Conservation (phyloP, 2,113 vertebrate species). For the Pterocles burchelli region DNA sequence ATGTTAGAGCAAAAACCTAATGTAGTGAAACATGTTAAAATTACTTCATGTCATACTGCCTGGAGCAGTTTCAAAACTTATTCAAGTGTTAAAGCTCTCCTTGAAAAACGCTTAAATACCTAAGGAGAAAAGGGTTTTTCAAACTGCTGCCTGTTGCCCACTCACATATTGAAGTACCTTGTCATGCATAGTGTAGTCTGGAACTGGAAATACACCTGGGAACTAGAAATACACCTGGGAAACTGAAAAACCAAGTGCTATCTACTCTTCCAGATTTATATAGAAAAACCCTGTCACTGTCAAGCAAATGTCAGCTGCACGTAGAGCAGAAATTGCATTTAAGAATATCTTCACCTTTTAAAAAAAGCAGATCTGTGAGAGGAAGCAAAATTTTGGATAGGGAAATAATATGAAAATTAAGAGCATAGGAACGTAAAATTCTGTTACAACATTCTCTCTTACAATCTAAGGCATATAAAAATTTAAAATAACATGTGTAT, state of each 20-base stretch:
- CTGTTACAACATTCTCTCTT: not conserved
- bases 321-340: not conserved
- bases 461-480: not conserved
- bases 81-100: constrained; percentile 5
- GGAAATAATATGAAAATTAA: not conserved
- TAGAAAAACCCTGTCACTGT: not conserved
- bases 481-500: rapidly evolving
- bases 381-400: not conserved
- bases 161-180: not conserved
- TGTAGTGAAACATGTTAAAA: constrained; percentile 32
- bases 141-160: not conserved
- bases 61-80: not conserved
- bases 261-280: not conserved
- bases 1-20: constrained; percentile 6
- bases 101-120: not conserved
- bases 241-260: not conserved
- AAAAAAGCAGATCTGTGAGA: not conserved
- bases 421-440: not conserved
- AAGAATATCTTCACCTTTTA: not conserved
- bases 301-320: not conserved
- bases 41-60: constrained; percentile 9
- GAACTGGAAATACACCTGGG: not conserved
- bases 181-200: not conserved
- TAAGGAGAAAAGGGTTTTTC: not conserved
- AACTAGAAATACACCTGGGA: not conserved